These are phyloP conservation scores for Atherix ibis DNA, from an alignment of 2,888 invertebrate genomes.

Conservation along the genomic window DNA sequence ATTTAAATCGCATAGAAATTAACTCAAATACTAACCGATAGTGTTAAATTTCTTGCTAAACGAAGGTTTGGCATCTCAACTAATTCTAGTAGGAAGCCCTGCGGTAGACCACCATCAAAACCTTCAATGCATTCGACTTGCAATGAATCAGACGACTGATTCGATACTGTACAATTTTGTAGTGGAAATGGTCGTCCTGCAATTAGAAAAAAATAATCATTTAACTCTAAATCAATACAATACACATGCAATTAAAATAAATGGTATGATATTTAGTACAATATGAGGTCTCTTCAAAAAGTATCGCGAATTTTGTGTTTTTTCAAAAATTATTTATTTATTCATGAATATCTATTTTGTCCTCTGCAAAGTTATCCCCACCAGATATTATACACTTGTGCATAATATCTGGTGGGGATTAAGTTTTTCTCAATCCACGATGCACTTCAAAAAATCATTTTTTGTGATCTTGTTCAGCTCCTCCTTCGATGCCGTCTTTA, in stretches of 20 bases:
- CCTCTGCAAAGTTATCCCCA: too few species aligned
- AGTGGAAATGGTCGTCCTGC: conserved; percentile 76
- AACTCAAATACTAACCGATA: conserved; percentile 23
- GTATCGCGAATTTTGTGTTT: too few species aligned
- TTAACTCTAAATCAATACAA: not conserved
- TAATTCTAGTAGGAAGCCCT: conserved; percentile 69
- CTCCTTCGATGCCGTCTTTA: too few species aligned
- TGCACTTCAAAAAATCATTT: too few species aligned
- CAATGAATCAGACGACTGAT: conserved; percentile 70
- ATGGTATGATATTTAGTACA: too few species aligned
- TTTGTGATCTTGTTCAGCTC: too few species aligned
- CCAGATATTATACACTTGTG: too few species aligned
- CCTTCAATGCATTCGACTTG: conserved; percentile 77
- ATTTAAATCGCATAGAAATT: not conserved
- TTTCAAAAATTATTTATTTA: too few species aligned
- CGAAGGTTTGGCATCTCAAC: conserved; percentile 52
- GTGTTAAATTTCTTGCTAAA: conserved; percentile 30
- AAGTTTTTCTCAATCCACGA: too few species aligned
- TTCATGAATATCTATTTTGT: too few species aligned
- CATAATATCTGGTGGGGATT: too few species aligned
- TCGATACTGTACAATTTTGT: conserved; percentile 75
- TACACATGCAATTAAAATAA: not conserved
- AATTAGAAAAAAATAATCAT: conserved; percentile 14
- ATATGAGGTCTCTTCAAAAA: too few species aligned
- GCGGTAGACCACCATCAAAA: conserved; percentile 76